Evolutionary conservation across 2,113 vertebrate species (phyloP).

Genomic region (Canis aureus): DNA sequence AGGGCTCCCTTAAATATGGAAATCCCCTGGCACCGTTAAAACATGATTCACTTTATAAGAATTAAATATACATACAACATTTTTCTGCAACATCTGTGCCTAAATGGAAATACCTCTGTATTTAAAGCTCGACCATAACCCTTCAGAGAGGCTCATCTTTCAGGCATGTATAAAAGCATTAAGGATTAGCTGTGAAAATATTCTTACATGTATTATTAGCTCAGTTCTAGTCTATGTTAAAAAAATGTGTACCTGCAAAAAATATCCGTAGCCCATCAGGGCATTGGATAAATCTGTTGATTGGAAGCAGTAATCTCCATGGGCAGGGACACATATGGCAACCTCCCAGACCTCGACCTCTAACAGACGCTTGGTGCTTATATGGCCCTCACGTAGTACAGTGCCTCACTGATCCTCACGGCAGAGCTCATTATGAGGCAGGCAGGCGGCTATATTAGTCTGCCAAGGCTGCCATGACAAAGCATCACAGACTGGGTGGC

Average conservation of each 20-base stretch:
- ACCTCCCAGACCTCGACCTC: neutral
- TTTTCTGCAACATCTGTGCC: constrained; percentile 52
- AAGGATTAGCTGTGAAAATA: constrained; percentile 28
- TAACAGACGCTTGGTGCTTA: neutral
- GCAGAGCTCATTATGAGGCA: neutral
- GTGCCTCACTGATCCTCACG: neutral
- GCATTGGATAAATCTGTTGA: neutral
- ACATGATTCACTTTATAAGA: constrained; percentile 65
- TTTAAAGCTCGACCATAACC: neutral
- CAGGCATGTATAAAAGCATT: neutral
- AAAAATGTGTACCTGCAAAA: neutral
- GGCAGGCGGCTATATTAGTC: fast-evolving
- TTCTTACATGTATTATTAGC: constrained; percentile 45
- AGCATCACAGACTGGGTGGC: neutral
- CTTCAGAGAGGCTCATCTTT: constrained; percentile 17
- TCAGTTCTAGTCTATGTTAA: neutral
- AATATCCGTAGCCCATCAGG: neutral
- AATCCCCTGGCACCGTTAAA: constrained; percentile 67
- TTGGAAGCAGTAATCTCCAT: neutral
- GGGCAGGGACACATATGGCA: neutral
- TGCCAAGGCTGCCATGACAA: too few species aligned
- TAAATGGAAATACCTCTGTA: constrained; percentile 22
- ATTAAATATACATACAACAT: constrained; percentile 54
- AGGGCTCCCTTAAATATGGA: constrained; percentile 66
- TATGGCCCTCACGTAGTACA: fast-evolving